A percentile compares a stretch with the other conserved stretches of the same genome.
phyloP scores from a whole-genome alignment of 1,140 invertebrate species.

The Bombus confusus region DNA sequence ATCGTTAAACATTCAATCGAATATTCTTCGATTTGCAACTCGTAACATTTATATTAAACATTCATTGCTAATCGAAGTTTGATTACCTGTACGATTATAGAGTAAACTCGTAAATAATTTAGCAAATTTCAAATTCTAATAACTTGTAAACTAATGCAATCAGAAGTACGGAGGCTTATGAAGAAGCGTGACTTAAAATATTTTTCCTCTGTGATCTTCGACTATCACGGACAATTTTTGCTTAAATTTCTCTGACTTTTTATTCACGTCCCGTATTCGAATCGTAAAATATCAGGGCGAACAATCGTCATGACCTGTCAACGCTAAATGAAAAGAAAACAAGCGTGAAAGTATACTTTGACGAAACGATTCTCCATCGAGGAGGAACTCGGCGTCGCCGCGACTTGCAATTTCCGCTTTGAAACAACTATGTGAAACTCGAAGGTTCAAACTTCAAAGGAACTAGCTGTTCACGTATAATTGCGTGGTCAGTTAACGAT shows the following conservation, averaged over 20 bases:
- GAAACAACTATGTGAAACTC: slow-evolving; percentile 4
- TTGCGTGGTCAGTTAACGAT: slow-evolving; percentile 53
- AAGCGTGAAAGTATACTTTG: background rate
- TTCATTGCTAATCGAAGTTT: too few relatives aligned
- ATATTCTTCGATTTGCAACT: too few relatives aligned
- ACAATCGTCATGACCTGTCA: background rate
- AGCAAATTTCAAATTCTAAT: too few relatives aligned
- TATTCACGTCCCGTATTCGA: background rate
- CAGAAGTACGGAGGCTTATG: too few relatives aligned
- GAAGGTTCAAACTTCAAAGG: slow-evolving; percentile 22
- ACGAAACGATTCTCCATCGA: background rate
- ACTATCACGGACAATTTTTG: background rate
- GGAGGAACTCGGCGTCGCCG: too few relatives aligned
- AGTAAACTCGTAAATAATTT: too few relatives aligned
- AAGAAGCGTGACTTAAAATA: too few relatives aligned
- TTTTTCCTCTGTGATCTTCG: too few relatives aligned
- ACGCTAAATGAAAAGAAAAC: background rate
- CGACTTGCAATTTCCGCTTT: slow-evolving; percentile 31
- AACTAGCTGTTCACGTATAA: slow-evolving; percentile 44
- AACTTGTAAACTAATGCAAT: too few relatives aligned
- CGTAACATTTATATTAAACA: too few relatives aligned
- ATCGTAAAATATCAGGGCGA: background rate
- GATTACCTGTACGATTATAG: too few relatives aligned
- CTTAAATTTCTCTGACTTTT: background rate
- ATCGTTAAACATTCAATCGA: too few relatives aligned